Conservation (phyloP, 1,140 invertebrate genomes). For the Drosophila neocordata region DNA sequence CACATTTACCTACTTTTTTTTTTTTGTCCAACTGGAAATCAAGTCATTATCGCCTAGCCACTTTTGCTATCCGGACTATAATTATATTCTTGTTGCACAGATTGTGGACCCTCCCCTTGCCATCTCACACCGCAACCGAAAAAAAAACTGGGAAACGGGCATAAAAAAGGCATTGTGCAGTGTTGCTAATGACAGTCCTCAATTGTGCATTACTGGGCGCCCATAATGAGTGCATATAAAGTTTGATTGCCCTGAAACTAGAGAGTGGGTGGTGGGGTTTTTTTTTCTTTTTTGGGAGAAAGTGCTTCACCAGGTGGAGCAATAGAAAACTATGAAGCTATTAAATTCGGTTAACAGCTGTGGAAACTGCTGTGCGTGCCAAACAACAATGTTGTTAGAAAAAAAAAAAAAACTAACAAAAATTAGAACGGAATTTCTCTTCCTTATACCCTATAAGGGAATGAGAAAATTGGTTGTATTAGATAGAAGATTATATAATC, state of each 20-base stretch:
- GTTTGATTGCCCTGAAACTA: constrained; percentile 46
- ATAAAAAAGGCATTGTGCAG: constrained; percentile 31
- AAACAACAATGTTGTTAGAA: constrained; percentile 41
- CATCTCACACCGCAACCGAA: not conserved
- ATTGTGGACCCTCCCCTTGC: constrained; percentile 18
- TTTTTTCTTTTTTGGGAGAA: not conserved
- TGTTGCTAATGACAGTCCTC: constrained; percentile 48
- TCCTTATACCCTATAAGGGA: not conserved
- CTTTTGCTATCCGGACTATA: constrained; percentile 49
- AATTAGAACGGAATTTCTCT: not conserved
- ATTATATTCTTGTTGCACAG: constrained; percentile 56
- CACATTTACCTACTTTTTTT: constrained; percentile 53
- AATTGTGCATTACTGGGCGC: constrained; percentile 36
- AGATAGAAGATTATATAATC: too few relatives aligned
- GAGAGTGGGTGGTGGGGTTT: not conserved
- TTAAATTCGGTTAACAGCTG: constrained; percentile 5
- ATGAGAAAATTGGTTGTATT: too few relatives aligned
- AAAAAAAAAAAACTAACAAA: not conserved
- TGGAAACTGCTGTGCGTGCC: constrained; percentile 36
- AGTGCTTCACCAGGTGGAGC: not conserved
- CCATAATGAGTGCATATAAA: constrained; percentile 56
- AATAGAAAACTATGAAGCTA: constrained; percentile 3
- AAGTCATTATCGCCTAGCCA: constrained; percentile 64
- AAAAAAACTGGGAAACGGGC: constrained; percentile 13
- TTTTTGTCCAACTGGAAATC: constrained; percentile 54